Conservation (phyloP, 2,888 invertebrate genomes). For the Aphidius colemani region DNA sequence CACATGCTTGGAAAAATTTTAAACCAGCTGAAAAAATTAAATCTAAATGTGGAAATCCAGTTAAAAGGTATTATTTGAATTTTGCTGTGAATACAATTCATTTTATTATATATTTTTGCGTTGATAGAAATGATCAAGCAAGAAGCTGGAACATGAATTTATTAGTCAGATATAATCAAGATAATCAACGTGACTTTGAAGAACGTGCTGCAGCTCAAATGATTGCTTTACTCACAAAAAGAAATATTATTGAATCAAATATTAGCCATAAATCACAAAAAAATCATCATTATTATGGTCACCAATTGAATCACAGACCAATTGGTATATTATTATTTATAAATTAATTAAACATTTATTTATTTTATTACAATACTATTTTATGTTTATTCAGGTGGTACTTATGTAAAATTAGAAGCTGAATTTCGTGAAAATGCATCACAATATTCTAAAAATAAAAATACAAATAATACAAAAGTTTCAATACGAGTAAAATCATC, state of each 20-base stretch:
- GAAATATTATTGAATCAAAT: slow-evolving; percentile 46
- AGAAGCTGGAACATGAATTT: slow-evolving; percentile 77
- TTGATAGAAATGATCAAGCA: slow-evolving; percentile 59
- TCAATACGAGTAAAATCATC: slow-evolving; percentile 40
- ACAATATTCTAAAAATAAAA: slow-evolving; percentile 49
- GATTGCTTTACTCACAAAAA: slow-evolving; percentile 66
- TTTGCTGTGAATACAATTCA: slow-evolving; percentile 1
- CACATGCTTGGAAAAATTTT: slow-evolving; percentile 39
- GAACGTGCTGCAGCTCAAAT: slow-evolving; percentile 76
- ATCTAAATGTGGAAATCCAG: slow-evolving; percentile 36
- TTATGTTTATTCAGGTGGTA: slow-evolving; percentile 66
- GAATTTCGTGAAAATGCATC: slow-evolving; percentile 72
- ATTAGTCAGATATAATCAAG: slow-evolving; percentile 84
- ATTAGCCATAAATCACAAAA: slow-evolving; percentile 4
- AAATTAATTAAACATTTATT: slow-evolving; percentile 3
- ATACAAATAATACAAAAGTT: slow-evolving; percentile 36
- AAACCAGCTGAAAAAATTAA: slow-evolving; percentile 39
- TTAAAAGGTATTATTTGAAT: slow-evolving; percentile 40
- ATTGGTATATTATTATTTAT: neutral
- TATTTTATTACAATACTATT: slow-evolving; percentile 9
- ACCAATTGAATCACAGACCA: too few species aligned
- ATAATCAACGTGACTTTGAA: slow-evolving; percentile 83
- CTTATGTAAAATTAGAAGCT: slow-evolving; percentile 74
- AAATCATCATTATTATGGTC: slow-evolving; percentile 9
- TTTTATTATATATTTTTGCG: neutral